Evolutionary conservation across 2,888 invertebrate genomes (phyloP).

Genomic region (Plebejus argus): DNA sequence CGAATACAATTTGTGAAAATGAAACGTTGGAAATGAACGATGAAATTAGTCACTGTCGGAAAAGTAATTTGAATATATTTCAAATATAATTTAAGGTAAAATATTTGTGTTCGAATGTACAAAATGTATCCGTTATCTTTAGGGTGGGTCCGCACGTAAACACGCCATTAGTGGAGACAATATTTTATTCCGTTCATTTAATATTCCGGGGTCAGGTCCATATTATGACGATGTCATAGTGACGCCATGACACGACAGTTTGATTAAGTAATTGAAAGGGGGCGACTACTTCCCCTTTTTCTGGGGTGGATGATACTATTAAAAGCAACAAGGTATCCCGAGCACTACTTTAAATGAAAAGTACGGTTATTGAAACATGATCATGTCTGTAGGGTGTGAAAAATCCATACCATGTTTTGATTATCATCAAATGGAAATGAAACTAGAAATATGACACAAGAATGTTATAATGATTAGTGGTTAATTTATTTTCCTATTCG

Average conservation of each 20-base stretch:
- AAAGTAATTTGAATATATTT: slow-evolving; percentile 19
- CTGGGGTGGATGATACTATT: slow-evolving; percentile 7
- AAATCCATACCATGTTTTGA: neutral
- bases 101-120: slow-evolving; percentile 24
- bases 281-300: slow-evolving; percentile 12
- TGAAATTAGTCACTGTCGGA: slow-evolving; percentile 14
- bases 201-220: slow-evolving; percentile 68
- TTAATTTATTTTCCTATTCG: no score
- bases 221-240: slow-evolving; percentile 62
- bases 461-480: neutral
- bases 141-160: slow-evolving; percentile 70
- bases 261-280: slow-evolving; percentile 31
- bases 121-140: slow-evolving; percentile 38
- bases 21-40: slow-evolving; percentile 19
- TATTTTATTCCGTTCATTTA: slow-evolving; percentile 69
- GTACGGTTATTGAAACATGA: slow-evolving; percentile 2
- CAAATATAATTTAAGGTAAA: slow-evolving; percentile 19
- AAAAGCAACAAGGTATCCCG: slow-evolving; percentile 4
- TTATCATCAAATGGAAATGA: neutral
- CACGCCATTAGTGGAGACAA: slow-evolving; percentile 65
- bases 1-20: slow-evolving; percentile 14
- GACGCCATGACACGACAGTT: slow-evolving; percentile 45
- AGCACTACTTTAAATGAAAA: slow-evolving; percentile 19
- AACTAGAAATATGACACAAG: neutral
- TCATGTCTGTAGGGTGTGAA: neutral